Percentiles rank a stretch among this genome's conserved stretches.
phyloP scores from a whole-genome alignment of 2,888 invertebrate genomes.

The Sinelater perroti region DNA sequence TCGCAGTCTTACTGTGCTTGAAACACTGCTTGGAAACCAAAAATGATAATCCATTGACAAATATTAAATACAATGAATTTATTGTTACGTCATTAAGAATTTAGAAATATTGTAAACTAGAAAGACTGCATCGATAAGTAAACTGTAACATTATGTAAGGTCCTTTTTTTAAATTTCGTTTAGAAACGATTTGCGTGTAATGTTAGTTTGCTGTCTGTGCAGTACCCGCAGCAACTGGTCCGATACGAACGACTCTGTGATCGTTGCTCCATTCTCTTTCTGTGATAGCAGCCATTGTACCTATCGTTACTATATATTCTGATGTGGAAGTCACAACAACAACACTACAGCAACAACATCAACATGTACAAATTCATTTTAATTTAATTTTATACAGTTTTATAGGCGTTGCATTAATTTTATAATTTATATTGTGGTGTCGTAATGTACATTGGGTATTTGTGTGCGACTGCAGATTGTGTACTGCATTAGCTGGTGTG shows the following conservation, averaged over 20 bases:
- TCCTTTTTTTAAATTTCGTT: conserved; percentile 53
- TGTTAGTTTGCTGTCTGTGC: conserved; percentile 55
- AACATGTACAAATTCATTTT: conserved; percentile 31
- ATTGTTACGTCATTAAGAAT: conserved; percentile 60
- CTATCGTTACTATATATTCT: background rate
- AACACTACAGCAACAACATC: too few species aligned
- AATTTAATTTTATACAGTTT: conserved; percentile 25
- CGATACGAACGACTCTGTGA: conserved; percentile 37
- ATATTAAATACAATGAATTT: conserved; percentile 63
- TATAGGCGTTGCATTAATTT: conserved; percentile 13
- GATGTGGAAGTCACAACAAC: background rate
- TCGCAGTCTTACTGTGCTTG: conserved; percentile 53
- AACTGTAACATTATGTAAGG: conserved; percentile 54
- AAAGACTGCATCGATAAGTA: conserved; percentile 61
- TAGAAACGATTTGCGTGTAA: conserved; percentile 54
- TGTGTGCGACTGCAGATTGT: conserved; percentile 10
- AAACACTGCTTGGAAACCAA: conserved; percentile 57
- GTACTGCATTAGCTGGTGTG: conserved; percentile 51
- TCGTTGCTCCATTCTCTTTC: conserved; percentile 43
- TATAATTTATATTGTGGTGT: conserved; percentile 30
- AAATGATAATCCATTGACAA: conserved; percentile 62
- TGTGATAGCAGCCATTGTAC: conserved; percentile 44
- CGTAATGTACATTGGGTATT: conserved; percentile 9
- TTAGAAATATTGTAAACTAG: conserved; percentile 56
- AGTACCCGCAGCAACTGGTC: conserved; percentile 57